Base-by-base conservation (phyloP, 2,113 vertebrate species). In the Aythya baeri region DNA sequence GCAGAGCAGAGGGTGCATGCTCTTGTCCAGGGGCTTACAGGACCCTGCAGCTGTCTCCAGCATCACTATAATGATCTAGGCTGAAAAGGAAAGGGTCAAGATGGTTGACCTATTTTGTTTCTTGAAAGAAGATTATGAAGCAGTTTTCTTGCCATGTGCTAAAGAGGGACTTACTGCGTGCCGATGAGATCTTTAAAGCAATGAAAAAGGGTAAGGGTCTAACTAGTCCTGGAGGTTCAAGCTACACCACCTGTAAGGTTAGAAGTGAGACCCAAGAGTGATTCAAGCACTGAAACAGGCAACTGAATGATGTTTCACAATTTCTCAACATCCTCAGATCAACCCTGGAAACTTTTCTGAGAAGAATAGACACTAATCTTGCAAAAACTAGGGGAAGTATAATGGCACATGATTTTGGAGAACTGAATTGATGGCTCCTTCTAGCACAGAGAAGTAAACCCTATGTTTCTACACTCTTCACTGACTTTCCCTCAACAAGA, bases 391-490 rank as follows among this genome's bases (percentile, higher is more conserved):
- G 15, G 17, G 71, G 31, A 20, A 74, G 44, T 23, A 12, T 1
- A 29, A 16, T 3, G 38, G 44, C 6, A 38, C 0, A 10, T 31
- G 38, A 70, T 74, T 82, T 32, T 0, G 0, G 52, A 71, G 46
- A 36, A 9, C 15, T 31, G 49, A 89, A 38, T 22, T 54, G 59
- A 16, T 49, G 54, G 41, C 20, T 75, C 34, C 32, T 62, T 44
- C 49, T n/a, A 49, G 41, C 15, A 50, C 12, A 0, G 0, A 43
- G 46, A 15, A 13, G 20, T n/a, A 20, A 29, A 36, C 11, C 9
- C 50, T 5, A 1, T 29, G 13, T 65, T 58, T 44, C 62, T 62
- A 27, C 27, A 41, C 27, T 73, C 52, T 54, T 32, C 36, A 9
- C 15, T 4, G 27, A 22, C 46, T 62, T 79, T 22, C 72, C 50